Evolutionary conservation across 2,888 invertebrate genomes (phyloP).

Genomic region (Zelleria hepariella): DNA sequence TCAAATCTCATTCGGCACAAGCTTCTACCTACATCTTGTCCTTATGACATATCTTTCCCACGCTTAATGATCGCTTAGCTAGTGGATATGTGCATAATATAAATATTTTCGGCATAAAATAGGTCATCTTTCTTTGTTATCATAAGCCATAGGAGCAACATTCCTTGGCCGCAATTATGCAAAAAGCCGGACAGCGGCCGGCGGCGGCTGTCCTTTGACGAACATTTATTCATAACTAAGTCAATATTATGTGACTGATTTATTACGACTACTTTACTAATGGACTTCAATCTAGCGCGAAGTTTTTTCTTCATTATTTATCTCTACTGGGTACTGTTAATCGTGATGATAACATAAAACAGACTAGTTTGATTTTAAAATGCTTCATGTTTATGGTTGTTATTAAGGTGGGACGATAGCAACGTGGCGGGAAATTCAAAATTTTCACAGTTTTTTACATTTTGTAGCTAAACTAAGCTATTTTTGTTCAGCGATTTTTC

Average conservation of each 20-base stretch:
- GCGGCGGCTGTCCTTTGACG: slow-evolving; percentile 60
- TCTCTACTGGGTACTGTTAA: background rate
- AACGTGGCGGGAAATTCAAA: too few species aligned
- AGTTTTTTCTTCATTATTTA: background rate
- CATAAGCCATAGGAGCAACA: slow-evolving; percentile 58
- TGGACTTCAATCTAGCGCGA: background rate
- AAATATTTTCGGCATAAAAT: background rate
- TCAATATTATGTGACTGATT: slow-evolving; percentile 50
- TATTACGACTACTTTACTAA: slow-evolving; percentile 21
- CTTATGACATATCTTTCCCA: background rate
- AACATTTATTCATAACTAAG: slow-evolving; percentile 64
- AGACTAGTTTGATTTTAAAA: background rate
- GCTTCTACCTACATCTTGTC: too few species aligned
- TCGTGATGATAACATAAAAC: background rate
- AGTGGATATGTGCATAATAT: background rate
- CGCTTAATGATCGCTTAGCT: background rate
- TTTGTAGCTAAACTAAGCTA: too few species aligned
- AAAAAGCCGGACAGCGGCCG: slow-evolving; percentile 65
- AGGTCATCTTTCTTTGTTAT: slow-evolving; percentile 68
- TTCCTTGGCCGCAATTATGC: slow-evolving; percentile 66
- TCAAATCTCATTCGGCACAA: too few species aligned
- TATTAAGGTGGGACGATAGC: too few species aligned
- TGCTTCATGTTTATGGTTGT: background rate
- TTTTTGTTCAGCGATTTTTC: too few species aligned
- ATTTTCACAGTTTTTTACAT: too few species aligned